Percentiles rank a stretch among this genome's conserved stretches.
These are phyloP conservation scores for Metridium senile DNA, from an alignment of 92 coral and sea anemone species.

Conservation along the genomic window DNA sequence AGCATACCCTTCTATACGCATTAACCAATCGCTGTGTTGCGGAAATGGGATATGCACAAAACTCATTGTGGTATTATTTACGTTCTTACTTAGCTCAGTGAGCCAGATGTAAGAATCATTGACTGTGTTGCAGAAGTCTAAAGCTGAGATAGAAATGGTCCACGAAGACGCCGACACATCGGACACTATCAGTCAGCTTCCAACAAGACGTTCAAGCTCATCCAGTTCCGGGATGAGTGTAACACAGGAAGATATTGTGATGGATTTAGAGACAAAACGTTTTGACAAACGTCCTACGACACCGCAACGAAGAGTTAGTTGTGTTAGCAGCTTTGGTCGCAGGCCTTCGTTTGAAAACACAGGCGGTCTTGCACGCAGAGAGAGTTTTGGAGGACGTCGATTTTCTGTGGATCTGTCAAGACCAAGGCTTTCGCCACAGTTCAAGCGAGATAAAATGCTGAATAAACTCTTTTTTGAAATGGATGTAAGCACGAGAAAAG, in stretches of 20 bases:
- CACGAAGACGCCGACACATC: conserved; percentile 21
- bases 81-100: conserved; percentile 17
- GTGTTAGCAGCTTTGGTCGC: conserved; percentile 34
- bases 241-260: conserved; percentile 29
- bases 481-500: conserved; percentile 60
- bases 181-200: conserved; percentile 6
- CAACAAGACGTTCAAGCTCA: conserved; percentile 14
- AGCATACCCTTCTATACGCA: background rate
- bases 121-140: background rate
- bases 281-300: conserved; percentile 14
- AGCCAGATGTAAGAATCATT: conserved; percentile 20
- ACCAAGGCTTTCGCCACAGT: conserved; percentile 48
- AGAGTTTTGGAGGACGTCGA: conserved; percentile 27
- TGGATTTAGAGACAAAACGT: conserved; percentile 26
- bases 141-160: conserved; percentile 7
- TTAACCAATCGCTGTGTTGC: conserved; percentile 14
- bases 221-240: conserved; percentile 20
- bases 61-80: conserved; percentile 38
- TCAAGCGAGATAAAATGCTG: conserved; percentile 31
- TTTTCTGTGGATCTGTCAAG: conserved; percentile 32
- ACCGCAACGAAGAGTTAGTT: conserved; percentile 21
- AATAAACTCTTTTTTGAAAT: conserved; percentile 43
- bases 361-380: conserved; percentile 8
- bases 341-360: background rate
- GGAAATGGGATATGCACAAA: conserved; percentile 27